phyloP scores from a whole-genome alignment of 2,888 invertebrate genomes.

The Stenodema calcarata region DNA sequence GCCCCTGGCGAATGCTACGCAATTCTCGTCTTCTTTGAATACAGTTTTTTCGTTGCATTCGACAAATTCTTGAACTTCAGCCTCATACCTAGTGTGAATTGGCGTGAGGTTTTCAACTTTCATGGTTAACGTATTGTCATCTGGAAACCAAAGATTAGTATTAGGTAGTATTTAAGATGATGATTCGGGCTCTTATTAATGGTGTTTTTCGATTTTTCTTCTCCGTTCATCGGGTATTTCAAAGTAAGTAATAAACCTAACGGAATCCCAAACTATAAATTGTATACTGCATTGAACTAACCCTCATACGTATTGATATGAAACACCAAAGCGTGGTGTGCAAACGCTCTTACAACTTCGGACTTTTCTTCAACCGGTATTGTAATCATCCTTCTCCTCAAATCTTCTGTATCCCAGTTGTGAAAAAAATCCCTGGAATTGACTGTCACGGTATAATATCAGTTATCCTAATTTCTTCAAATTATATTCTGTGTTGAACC shows the following conservation, averaged over 20 bases:
- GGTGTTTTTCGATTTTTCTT: no score
- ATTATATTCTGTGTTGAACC: no score
- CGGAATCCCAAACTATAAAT: no score
- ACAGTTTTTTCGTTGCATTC: background rate
- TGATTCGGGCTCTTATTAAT: no score
- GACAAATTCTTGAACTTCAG: constrained; percentile 40
- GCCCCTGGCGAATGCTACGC: background rate
- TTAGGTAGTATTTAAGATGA: no score
- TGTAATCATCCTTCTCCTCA: constrained; percentile 17
- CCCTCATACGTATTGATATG: constrained; percentile 26
- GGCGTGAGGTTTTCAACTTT: constrained; percentile 40
- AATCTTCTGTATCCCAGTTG: constrained; percentile 29
- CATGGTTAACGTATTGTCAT: background rate
- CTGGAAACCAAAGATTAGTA: background rate
- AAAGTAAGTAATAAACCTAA: no score
- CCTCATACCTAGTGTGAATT: constrained; percentile 22
- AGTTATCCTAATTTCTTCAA: background rate
- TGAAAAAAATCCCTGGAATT: constrained; percentile 22
- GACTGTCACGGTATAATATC: background rate
- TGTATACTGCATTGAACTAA: background rate
- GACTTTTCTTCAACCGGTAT: constrained; percentile 18
- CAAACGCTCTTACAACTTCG: constrained; percentile 9
- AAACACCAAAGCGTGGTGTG: constrained; percentile 25
- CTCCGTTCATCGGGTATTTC: no score
- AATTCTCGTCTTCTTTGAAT: background rate